Evolutionary conservation across 2,888 invertebrate species (phyloP).

Genomic region (Punctoribates punctum): DNA sequence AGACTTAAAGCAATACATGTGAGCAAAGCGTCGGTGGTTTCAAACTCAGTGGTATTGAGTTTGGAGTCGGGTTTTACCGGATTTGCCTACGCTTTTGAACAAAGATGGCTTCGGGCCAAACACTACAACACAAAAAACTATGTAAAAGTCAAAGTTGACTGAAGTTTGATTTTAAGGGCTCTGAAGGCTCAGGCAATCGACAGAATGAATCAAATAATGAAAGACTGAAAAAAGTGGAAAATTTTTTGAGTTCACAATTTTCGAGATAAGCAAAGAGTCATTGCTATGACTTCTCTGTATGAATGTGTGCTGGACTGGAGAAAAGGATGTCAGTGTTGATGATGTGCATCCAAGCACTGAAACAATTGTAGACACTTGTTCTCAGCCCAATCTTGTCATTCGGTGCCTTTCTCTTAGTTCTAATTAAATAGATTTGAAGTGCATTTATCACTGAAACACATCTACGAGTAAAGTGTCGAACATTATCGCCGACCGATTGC

Average conservation of each 20-base stretch:
- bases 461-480: background rate
- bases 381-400: constrained; percentile 1
- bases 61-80: constrained; percentile 31
- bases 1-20: constrained; percentile 29
- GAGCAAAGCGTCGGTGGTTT: constrained; percentile 36
- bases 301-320: constrained; percentile 15
- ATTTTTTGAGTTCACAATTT: background rate
- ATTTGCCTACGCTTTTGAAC: constrained; percentile 37
- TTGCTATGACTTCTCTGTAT: background rate
- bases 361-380: constrained; percentile 11
- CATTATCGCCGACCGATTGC: constrained; percentile 15
- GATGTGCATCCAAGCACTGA: constrained; percentile 21
- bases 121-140: constrained; percentile 12
- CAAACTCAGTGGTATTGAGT: background rate
- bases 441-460: constrained; percentile 20
- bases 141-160: constrained; percentile 33
- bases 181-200: background rate
- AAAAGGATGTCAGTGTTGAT: constrained; percentile 29
- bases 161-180: constrained; percentile 9
- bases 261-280: background rate
- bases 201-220: background rate
- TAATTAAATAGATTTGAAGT: constrained; percentile 34
- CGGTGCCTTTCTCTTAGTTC: background rate
- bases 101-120: constrained; percentile 32
- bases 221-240: background rate